Evolutionary conservation across 2,113 vertebrate species (phyloP).

Genomic region (Murina feae): DNA sequence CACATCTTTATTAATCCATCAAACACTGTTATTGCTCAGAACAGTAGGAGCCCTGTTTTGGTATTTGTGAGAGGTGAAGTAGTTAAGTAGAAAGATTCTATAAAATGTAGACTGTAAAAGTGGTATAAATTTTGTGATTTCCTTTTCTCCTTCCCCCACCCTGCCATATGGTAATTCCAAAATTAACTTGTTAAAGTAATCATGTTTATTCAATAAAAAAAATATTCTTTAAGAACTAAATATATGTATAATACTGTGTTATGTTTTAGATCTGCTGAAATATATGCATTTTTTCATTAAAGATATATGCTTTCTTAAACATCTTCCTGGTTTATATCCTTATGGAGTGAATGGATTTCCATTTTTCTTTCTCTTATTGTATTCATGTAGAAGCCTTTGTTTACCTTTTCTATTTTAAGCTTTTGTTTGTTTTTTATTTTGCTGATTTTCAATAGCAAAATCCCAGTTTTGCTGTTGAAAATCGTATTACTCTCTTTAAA

Average conservation of each 20-base stretch:
- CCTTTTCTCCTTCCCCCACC: background rate
- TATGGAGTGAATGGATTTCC: background rate
- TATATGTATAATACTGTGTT: background rate
- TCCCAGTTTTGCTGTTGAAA: background rate
- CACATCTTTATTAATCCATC: constrained; percentile 39
- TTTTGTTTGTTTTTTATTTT: no score
- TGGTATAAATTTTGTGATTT: background rate
- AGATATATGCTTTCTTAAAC: background rate
- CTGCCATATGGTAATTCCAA: background rate
- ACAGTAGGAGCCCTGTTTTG: background rate
- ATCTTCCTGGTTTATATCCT: background rate
- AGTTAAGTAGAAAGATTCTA: background rate
- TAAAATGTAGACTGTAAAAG: background rate
- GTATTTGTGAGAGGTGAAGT: background rate
- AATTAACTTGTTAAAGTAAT: background rate
- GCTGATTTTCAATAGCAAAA: no score
- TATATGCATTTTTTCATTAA: background rate
- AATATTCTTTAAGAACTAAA: background rate
- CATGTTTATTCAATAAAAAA: background rate
- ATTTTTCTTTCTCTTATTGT: background rate
- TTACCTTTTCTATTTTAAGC: background rate
- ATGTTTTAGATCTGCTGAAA: background rate
- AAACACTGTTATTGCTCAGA: background rate
- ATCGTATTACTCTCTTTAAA: background rate
- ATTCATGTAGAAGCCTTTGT: background rate